phyloP scores from a whole-genome alignment of 2,797 vertebrate genomes.

The Chelonia mydas region DNA sequence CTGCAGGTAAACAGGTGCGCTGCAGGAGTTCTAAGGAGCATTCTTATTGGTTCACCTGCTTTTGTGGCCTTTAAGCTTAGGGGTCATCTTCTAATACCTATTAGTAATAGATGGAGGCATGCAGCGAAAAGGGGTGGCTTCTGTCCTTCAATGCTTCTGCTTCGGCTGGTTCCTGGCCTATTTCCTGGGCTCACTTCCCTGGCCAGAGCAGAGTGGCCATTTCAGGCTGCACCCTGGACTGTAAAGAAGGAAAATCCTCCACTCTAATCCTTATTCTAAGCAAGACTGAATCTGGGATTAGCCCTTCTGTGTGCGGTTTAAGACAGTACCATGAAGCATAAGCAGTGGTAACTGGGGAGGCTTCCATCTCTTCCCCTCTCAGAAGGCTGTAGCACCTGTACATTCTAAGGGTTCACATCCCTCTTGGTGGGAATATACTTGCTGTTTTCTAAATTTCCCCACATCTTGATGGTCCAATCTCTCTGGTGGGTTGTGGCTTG shows the following conservation, averaged over 20 bases:
- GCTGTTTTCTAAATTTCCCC: fast-evolving
- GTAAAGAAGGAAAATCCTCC: conserved; percentile 15
- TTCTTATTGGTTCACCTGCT: not conserved
- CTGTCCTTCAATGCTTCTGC: fast-evolving
- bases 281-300: conserved; percentile 42
- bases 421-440: not conserved
- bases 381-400: not conserved
- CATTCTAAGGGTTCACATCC: not conserved
- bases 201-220: not conserved
- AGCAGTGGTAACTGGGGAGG: fast-evolving
- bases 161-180: not conserved
- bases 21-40: not conserved
- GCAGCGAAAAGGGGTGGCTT: fast-evolving
- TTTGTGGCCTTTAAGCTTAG: not conserved
- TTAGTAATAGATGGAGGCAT: fast-evolving
- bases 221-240: not conserved
- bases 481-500: too few relatives aligned
- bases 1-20: fast-evolving
- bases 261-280: not conserved
- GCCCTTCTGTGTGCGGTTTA: fast-evolving
- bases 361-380: fast-evolving
- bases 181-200: not conserved
- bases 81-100: fast-evolving
- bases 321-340: not conserved
- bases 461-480: not conserved